Conservation (phyloP, 2,113 vertebrate species). For the Athene noctua region DNA sequence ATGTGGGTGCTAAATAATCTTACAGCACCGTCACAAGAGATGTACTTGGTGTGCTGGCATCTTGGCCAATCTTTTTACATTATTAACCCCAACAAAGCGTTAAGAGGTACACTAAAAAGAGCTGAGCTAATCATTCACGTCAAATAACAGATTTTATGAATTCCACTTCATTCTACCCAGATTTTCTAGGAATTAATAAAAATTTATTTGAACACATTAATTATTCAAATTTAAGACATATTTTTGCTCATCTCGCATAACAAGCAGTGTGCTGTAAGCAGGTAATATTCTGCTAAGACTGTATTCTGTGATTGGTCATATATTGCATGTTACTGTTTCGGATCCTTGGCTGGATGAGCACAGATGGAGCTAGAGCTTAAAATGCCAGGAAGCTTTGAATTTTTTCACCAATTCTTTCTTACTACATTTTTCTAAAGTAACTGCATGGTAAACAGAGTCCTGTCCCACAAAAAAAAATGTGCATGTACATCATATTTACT, state of each 20-base stretch:
- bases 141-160: not conserved
- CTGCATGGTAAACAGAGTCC: not conserved
- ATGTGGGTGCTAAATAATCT: slow-evolving; percentile 13
- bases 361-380: not conserved
- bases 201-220: not conserved
- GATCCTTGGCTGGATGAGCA: not conserved
- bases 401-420: not conserved
- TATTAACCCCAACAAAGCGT: not conserved
- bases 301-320: not conserved
- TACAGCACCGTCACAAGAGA: not conserved
- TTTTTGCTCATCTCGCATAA: not conserved
- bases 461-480: not conserved
- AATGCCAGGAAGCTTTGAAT: not conserved
- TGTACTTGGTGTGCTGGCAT: not conserved
- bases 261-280: not conserved
- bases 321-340: not conserved
- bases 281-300: not conserved
- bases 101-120: not conserved
- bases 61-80: not conserved
- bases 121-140: not conserved
- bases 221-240: slow-evolving; percentile 1
- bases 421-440: not conserved
- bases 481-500: not conserved
- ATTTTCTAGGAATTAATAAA: not conserved
- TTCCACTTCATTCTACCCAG: not conserved